Base-by-base conservation (phyloP, 2,888 invertebrate species). In the Meloe dianella region DNA sequence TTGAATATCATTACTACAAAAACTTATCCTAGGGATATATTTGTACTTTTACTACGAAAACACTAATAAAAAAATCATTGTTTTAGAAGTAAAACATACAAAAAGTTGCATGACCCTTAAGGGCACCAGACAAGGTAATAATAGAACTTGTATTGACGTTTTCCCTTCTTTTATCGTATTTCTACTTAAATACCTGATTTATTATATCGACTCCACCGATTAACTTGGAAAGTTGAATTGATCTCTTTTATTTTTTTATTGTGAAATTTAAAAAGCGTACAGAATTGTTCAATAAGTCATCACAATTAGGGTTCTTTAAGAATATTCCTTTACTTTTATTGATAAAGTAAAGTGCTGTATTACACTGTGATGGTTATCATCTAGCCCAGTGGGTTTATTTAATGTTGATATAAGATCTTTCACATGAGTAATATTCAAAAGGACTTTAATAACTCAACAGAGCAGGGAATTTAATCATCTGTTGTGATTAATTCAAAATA, bases 401-500 rank as follows among this genome's bases (percentile, higher is more conserved):
- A n/a, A 17, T 41, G n/a, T 17, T 41, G 41, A 41, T 17, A 1
- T 2, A 41, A 17, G 12, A 41, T 41, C 47, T 47, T 47, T 47
- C 32, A 61, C 63, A 64, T 64, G 63, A 67, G 58, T 67, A 64
- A 64, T 64, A 61, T 61, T 65, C 65, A 65, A 65, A 68, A 65
- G 65, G 65, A 63, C 17, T 65, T 65, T 65, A 64, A 69, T 66
- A 66, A 64, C 12, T 27, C 20, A 38, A 60, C 62, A 60, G 57
- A 57, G 69, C 68, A 69, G 67, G 66, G 67, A 69, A 67, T 66
- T 68, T 69, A 69, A 69, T 69, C 63, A 69, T 59, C 67, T 70
- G 70, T 58, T 41, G 54, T 62, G 60, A 58, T 70, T 70, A 70
- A 69, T 65, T 69, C 67, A 63, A 67, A 67, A 69, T 69, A 69